Percentiles rank a stretch among this genome's conserved stretches.
These are phyloP conservation scores for Schizopygopsis pylzovi DNA, from an alignment of 2,797 vertebrate genomes.

Conservation along the genomic window DNA sequence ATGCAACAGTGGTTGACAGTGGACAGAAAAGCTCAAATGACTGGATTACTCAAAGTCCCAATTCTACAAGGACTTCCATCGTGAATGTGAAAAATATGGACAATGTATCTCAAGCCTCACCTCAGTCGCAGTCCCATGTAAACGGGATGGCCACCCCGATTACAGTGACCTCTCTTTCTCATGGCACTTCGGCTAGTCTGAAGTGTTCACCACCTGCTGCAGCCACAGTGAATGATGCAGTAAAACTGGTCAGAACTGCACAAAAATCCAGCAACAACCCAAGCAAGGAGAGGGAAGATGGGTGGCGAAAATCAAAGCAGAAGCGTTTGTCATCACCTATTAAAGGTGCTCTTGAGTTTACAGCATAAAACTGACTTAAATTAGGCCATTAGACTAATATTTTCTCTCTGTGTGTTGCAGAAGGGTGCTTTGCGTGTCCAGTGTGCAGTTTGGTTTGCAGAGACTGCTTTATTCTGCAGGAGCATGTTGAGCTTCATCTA, in stretches of 20 bases:
- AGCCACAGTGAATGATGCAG: not conserved
- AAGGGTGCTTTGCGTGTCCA: slow-evolving; percentile 81
- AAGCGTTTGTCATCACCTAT: slow-evolving; percentile 64
- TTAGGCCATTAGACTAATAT: not conserved
- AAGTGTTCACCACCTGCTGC: slow-evolving; percentile 13
- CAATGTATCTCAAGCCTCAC: not conserved
- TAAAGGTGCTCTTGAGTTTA: slow-evolving; percentile 67
- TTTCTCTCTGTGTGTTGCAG: slow-evolving; percentile 58
- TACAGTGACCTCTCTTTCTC: slow-evolving; percentile 18
- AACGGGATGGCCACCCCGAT: not conserved
- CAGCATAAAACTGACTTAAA: not conserved
- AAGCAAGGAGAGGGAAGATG: slow-evolving; percentile 63
- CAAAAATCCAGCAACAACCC: not conserved
- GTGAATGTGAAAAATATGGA: not conserved
- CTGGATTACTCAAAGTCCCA: not conserved
- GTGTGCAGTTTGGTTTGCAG: slow-evolving; percentile 83
- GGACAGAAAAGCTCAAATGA: not conserved
- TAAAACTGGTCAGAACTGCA: slow-evolving; percentile 7
- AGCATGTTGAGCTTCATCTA: slow-evolving; percentile 80
- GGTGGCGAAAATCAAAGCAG: slow-evolving; percentile 71
- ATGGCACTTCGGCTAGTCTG: not conserved
- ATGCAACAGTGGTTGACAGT: not conserved
- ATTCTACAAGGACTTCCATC: not conserved
- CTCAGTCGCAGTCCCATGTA: not conserved
- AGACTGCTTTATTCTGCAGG: slow-evolving; percentile 70